phyloP scores from a whole-genome alignment of 2,113 vertebrate genomes.

The Axis porcinus region DNA sequence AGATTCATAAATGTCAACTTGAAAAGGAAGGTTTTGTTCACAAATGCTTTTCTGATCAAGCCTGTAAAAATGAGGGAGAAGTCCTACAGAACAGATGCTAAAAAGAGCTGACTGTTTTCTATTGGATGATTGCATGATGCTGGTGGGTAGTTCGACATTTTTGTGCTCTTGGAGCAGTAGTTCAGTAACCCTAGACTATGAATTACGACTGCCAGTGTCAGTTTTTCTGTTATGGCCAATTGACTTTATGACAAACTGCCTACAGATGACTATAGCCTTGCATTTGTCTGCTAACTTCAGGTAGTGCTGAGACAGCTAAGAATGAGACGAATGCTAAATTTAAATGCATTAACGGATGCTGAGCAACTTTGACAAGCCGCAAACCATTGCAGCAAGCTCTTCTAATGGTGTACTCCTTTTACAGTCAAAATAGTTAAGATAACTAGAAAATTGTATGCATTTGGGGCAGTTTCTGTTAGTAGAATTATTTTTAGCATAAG shows the following conservation, averaged over 20 bases:
- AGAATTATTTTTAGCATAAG: slow-evolving; percentile 46
- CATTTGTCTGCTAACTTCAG: neutral
- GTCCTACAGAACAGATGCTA: slow-evolving; percentile 16
- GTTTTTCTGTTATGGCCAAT: neutral
- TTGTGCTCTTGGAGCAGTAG: neutral
- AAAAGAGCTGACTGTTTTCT: neutral
- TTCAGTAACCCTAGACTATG: neutral
- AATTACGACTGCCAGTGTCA: neutral
- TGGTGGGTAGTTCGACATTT: neutral
- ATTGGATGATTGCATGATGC: neutral
- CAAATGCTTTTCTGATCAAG: neutral
- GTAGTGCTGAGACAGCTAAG: neutral
- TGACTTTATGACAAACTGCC: neutral
- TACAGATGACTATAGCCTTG: neutral
- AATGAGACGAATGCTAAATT: neutral
- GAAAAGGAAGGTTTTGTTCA: neutral
- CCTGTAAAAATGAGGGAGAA: neutral
- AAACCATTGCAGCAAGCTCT: neutral
- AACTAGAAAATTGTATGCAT: slow-evolving; percentile 43
- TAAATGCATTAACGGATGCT: slow-evolving; percentile 24
- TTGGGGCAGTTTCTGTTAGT: slow-evolving; percentile 42
- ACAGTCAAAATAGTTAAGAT: slow-evolving; percentile 25
- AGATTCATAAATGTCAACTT: slow-evolving; percentile 21
- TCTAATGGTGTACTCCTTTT: slow-evolving; percentile 4
- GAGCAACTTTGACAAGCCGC: neutral